Evolutionary conservation across 2,888 invertebrate genomes (phyloP).

Genomic region (Tipula vernalis): DNA sequence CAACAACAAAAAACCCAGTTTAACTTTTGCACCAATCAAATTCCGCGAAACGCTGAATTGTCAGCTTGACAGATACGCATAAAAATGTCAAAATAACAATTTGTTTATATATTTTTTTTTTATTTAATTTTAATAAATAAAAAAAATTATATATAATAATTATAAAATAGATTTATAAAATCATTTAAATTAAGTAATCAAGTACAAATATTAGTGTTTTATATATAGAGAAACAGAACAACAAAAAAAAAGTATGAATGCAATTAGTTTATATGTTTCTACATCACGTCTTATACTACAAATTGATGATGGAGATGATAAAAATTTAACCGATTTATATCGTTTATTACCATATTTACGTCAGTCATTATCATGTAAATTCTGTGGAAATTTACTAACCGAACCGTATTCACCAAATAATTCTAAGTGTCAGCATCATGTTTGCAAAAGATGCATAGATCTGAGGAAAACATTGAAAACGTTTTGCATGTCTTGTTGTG

Average conservation of each 20-base stretch:
- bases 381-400: conserved; percentile 70
- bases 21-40: not conserved
- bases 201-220: not conserved
- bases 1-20: not conserved
- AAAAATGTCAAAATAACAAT: conserved; percentile 9
- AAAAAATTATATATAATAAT: not conserved
- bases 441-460: conserved; percentile 73
- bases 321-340: conserved; percentile 69
- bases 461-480: conserved; percentile 77
- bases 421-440: conserved; percentile 76
- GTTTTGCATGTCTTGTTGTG: conserved; percentile 73
- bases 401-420: conserved; percentile 70
- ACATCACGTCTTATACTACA: conserved; percentile 24
- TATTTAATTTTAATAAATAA: conserved; percentile 4
- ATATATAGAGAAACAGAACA: not conserved
- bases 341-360: conserved; percentile 72
- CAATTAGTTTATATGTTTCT: conserved; percentile 26
- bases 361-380: conserved; percentile 78
- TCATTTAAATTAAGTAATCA: not conserved
- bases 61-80: conserved; percentile 9
- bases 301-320: conserved; percentile 32
- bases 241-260: conserved; percentile 23
- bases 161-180: not conserved
- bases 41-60: not conserved
- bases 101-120: conserved; percentile 5